These are phyloP conservation scores for Acrossocheilus wenchowensis DNA, from an alignment of 2,797 vertebrate species.

Conservation along the genomic window DNA sequence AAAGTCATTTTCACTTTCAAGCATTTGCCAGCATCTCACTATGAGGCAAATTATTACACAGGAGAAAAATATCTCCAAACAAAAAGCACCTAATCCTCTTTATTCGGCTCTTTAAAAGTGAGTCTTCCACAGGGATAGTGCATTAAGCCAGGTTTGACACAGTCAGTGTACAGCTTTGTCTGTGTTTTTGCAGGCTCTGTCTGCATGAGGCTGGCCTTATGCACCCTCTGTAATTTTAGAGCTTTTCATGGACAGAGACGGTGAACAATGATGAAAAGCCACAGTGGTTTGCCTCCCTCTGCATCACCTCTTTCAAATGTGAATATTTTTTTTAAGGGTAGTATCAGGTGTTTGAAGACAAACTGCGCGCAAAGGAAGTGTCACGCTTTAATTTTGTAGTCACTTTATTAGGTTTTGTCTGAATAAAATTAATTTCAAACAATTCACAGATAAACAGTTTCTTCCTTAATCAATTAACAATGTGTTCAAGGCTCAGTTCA, in stretches of 20 bases:
- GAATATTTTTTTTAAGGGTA: neutral
- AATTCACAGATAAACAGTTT: neutral
- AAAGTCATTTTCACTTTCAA: conserved; percentile 4
- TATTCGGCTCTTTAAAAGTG: conserved; percentile 9
- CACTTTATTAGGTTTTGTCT: neutral
- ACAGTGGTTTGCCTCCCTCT: conserved; percentile 14
- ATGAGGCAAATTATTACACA: conserved; percentile 15
- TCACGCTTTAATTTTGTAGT: neutral
- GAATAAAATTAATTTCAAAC: neutral
- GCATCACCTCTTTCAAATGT: neutral
- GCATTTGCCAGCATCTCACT: neutral
- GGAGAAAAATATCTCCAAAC: conserved; percentile 15
- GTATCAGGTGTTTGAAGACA: neutral
- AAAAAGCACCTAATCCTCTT: conserved; percentile 14
- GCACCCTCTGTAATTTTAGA: conserved; percentile 28
- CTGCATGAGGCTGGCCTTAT: conserved; percentile 17
- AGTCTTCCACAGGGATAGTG: neutral
- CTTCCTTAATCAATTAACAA: neutral
- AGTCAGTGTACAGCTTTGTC: conserved; percentile 4
- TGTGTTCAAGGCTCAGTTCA: neutral
- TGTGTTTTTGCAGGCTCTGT: conserved; percentile 2
- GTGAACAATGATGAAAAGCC: conserved; percentile 32
- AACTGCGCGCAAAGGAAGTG: neutral
- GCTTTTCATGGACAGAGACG: conserved; percentile 28
- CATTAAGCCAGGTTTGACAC: conserved; percentile 16